Percentiles rank a stretch among this genome's conserved stretches.
These are phyloP conservation scores for Scaptomyza caliginosa DNA, from an alignment of 2,888 invertebrate genomes.

Conservation along the genomic window DNA sequence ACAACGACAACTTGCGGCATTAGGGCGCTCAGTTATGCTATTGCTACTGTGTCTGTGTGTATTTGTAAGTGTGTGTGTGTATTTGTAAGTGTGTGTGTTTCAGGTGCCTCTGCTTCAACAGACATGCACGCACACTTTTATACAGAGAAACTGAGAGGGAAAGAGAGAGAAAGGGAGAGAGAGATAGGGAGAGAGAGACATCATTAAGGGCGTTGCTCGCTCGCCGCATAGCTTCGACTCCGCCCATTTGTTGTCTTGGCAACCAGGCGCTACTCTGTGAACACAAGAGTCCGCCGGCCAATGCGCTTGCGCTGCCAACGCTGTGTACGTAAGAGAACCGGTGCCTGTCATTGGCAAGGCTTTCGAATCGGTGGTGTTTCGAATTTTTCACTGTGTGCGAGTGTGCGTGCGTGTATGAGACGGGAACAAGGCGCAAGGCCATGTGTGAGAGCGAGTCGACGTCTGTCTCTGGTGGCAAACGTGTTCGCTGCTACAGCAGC, in stretches of 20 bases:
- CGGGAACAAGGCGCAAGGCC: conserved; percentile 29
- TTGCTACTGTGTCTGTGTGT: not conserved
- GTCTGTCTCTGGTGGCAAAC: conserved; percentile 32
- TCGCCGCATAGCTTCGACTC: conserved; percentile 43
- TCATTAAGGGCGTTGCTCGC: conserved; percentile 64
- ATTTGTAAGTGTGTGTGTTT: conserved; percentile 13
- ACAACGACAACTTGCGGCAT: conserved; percentile 32
- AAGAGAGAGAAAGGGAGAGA: not conserved
- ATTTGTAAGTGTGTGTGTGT: conserved; percentile 12
- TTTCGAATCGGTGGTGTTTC: conserved; percentile 46
- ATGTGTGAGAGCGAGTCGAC: conserved; percentile 62
- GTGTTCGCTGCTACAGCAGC: conserved; percentile 26
- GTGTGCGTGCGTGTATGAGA: conserved; percentile 48
- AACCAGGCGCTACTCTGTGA: conserved; percentile 74
- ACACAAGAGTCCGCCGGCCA: conserved; percentile 71
- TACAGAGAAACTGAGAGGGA: too few relatives aligned
- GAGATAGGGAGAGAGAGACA: not conserved
- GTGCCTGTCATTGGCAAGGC: conserved; percentile 67
- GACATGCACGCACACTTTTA: not conserved
- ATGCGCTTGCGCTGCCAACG: conserved; percentile 76
- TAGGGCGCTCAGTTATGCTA: conserved; percentile 13
- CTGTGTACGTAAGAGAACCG: conserved; percentile 81
- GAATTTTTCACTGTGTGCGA: conserved; percentile 11
- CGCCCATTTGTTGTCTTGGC: conserved; percentile 77
- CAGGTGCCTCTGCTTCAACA: conserved; percentile 43